Evolutionary conservation across 1,140 invertebrate species (phyloP), one percentile per base, ranked within the genome.

Genomic region (Geopemphigus sp.): DNA sequence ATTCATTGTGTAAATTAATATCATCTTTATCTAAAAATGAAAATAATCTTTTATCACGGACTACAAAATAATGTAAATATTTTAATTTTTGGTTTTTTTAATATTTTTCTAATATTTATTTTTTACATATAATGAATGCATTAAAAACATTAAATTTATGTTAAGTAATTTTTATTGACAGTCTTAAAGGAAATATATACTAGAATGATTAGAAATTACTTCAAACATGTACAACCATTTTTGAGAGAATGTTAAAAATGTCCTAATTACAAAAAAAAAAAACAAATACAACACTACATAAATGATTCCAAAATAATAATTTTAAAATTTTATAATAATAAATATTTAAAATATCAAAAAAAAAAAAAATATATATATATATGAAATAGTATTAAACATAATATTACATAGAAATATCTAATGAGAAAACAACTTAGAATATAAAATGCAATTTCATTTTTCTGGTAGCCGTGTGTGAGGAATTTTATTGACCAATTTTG

Each of bases 161-260:
- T 54, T 72, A 74, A 74, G 26, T 74, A 74, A 54, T 56, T 57
- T 39, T 57, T 57, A 61, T 24, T 45, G 32, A 76, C 73, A 76
- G 73, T 76, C 73, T 76, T 76, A 61, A 50, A 76, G 54, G 73
- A 61, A 59, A 39, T 76, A 76, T 47, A 57, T 59, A 74, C 53
- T 59, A 76, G 3, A 26, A 59, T 76, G 54, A 59, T 45, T 57
- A 59, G 11, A 61, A 24, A 61, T 70, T 70, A 53, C 50, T 22
- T 70, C 5, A 70, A 70, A 70, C 45, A 11, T 70, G 50, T 70
- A 70, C 66, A 70, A 70, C 66, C 66, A 53, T 50, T 68, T n/a
- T 68, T 24, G 15, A 68, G 45, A 68, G 47, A 68, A 22, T 39
- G 32, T 66, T 66, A 39, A 66, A 66, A 29, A 66, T 12, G 39